phyloP scores from a whole-genome alignment of 2,888 invertebrate genomes.

The Crossocerus cetratus region DNA sequence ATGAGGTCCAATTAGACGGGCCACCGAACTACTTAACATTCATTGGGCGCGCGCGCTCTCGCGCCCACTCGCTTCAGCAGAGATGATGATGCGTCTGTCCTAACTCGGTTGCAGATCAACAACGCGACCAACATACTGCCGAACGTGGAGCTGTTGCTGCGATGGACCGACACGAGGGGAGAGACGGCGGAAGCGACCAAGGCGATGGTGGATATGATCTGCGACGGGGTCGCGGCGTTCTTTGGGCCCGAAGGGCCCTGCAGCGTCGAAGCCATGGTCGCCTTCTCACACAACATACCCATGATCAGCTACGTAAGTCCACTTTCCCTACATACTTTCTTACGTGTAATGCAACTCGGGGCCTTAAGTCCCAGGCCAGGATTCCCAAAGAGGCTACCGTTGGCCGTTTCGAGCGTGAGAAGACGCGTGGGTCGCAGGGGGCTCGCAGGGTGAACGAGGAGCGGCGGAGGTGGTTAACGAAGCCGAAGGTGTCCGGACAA shows the following conservation, averaged over 20 bases:
- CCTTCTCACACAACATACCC: constrained; percentile 95
- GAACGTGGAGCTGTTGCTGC: constrained; percentile 84
- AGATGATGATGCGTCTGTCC: too few species aligned
- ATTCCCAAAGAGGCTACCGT: neutral
- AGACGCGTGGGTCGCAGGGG: neutral
- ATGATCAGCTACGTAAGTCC: constrained; percentile 97
- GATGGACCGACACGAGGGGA: constrained; percentile 91
- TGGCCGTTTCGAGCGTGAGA: neutral
- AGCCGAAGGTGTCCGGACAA: constrained; percentile 54
- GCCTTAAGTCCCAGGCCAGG: neutral
- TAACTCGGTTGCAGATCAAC: constrained; percentile 82
- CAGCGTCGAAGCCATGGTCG: constrained; percentile 95
- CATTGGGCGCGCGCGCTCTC: too few species aligned
- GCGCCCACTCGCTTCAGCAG: too few species aligned
- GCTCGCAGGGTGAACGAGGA: neutral
- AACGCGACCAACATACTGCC: constrained; percentile 84
- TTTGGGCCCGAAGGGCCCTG: constrained; percentile 97
- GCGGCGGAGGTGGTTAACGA: constrained; percentile 34
- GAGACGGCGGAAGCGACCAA: constrained; percentile 90
- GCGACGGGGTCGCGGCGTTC: constrained; percentile 92
- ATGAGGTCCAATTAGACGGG: neutral
- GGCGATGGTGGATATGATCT: constrained; percentile 93
- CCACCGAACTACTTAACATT: constrained; percentile 4
- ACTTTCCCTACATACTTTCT: neutral
- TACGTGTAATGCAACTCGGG: neutral